A percentile compares a stretch with the other conserved stretches of the same genome.
These are phyloP conservation scores for Salvator merianae DNA, from an alignment of 2,113 vertebrate genomes.

Conservation along the genomic window DNA sequence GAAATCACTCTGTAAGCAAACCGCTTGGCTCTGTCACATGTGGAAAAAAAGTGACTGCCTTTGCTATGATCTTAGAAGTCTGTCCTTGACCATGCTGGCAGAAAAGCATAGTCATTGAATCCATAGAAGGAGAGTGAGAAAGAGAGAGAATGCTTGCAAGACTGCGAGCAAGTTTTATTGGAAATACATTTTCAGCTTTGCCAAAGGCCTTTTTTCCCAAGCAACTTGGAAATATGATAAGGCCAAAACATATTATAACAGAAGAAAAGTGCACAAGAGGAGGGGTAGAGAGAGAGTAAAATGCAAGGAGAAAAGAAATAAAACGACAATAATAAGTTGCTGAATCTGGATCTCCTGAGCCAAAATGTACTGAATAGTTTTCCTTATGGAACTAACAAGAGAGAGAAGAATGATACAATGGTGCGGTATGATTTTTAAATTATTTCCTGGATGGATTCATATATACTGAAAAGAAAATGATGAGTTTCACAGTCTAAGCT, in stretches of 20 bases:
- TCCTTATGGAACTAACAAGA: background rate
- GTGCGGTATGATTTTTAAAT: background rate
- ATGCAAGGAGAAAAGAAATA: background rate
- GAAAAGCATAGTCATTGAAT: background rate
- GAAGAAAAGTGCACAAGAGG: background rate
- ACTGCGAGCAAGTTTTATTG: constrained; percentile 5
- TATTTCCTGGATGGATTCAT: background rate
- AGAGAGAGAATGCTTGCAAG: background rate
- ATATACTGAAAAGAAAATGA: background rate
- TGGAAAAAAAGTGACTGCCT: background rate
- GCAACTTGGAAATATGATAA: constrained; percentile 13
- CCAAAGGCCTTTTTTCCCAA: constrained; percentile 38
- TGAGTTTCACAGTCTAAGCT: too few species aligned
- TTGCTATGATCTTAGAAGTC: constrained; percentile 21
- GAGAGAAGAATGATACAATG: too few species aligned
- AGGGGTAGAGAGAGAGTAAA: constrained; percentile 1
- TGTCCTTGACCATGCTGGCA: background rate
- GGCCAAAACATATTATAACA: constrained; percentile 5
- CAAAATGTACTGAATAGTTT: background rate
- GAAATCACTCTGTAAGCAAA: constrained; percentile 15
- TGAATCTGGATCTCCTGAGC: background rate
- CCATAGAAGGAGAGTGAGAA: background rate
- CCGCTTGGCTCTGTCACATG: constrained; percentile 27
- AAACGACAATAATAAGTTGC: background rate
- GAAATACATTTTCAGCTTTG: constrained; percentile 27